Evolutionary conservation across 30 jellyfish, hydroid and myxozoan species (phyloP).

Genomic region (Aurelia aurita): DNA sequence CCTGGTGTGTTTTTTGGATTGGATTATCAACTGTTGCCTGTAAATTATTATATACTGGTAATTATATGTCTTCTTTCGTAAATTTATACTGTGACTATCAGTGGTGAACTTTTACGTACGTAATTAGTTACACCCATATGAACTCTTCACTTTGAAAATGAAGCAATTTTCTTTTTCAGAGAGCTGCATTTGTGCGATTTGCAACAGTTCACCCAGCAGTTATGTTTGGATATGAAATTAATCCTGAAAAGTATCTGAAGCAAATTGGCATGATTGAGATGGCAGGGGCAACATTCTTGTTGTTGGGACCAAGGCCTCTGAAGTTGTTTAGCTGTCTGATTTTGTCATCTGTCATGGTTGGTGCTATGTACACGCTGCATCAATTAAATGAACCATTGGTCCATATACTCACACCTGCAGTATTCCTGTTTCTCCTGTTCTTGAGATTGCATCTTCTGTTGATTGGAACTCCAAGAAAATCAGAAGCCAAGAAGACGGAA

Average conservation of each 20-base stretch:
- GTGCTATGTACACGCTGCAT: conserved; percentile 82
- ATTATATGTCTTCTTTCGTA: too few species aligned
- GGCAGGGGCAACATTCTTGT: conserved; percentile 76
- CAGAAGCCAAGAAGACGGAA: conserved; percentile 1
- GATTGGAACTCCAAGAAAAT: conserved; percentile 26
- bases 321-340: conserved; percentile 74
- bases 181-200: conserved; percentile 65
- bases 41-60: too few species aligned
- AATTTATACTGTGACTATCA: too few species aligned
- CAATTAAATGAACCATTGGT: conserved; percentile 54
- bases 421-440: conserved; percentile 60
- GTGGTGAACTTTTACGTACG: too few species aligned
- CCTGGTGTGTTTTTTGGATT: too few species aligned
- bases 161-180: conserved; percentile 32
- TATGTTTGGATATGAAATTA: conserved; percentile 75
- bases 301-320: conserved; percentile 78
- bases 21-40: too few species aligned
- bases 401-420: conserved; percentile 39
- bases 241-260: conserved; percentile 81
- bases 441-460: conserved; percentile 67
- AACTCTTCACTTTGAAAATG: too few species aligned
- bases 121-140: too few species aligned
- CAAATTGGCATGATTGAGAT: conserved; percentile 86
- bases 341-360: conserved; percentile 84
- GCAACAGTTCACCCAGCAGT: conserved; percentile 94